A percentile compares a stretch with the other conserved stretches of the same genome.
Evolutionary conservation across 2,888 invertebrate genomes (phyloP).

Genomic region (Platycheirus rosarum): DNA sequence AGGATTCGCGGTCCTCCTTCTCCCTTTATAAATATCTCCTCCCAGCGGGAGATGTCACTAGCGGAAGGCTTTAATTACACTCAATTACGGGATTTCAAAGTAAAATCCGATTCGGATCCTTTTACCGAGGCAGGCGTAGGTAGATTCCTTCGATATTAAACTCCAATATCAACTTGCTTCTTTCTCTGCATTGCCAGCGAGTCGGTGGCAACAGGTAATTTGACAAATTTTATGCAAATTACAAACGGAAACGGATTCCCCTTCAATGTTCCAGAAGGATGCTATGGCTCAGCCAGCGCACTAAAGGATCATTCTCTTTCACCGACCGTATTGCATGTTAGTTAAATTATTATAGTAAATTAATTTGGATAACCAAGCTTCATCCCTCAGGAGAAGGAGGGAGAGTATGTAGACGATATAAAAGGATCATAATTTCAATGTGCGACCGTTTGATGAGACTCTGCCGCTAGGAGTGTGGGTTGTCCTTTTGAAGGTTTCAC

Average conservation of each 20-base stretch:
- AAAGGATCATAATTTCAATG: slow-evolving; percentile 74
- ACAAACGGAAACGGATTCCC: slow-evolving; percentile 80
- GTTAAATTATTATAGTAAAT: slow-evolving; percentile 81
- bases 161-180: slow-evolving; percentile 2
- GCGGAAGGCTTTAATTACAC: slow-evolving; percentile 81
- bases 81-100: slow-evolving; percentile 81
- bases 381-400: neutral
- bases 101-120: slow-evolving; percentile 77
- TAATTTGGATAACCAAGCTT: slow-evolving; percentile 76
- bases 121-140: slow-evolving; percentile 74
- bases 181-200: slow-evolving; percentile 39
- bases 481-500: slow-evolving; percentile 64
- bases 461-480: neutral
- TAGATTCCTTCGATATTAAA: slow-evolving; percentile 57
- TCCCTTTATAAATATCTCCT: slow-evolving; percentile 31
- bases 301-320: slow-evolving; percentile 74
- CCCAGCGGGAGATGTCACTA: slow-evolving; percentile 70
- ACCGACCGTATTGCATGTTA: slow-evolving; percentile 76
- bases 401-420: slow-evolving; percentile 36
- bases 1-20: slow-evolving; percentile 33
- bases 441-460: slow-evolving; percentile 67
- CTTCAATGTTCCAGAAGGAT: slow-evolving; percentile 66
- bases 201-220: slow-evolving; percentile 78
- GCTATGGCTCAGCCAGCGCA: slow-evolving; percentile 44
- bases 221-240: slow-evolving; percentile 82